Evolutionary conservation across 2,888 invertebrate genomes (phyloP), one percentile per base, ranked within the genome.

Genomic region (Hypselothyrea guttata): DNA sequence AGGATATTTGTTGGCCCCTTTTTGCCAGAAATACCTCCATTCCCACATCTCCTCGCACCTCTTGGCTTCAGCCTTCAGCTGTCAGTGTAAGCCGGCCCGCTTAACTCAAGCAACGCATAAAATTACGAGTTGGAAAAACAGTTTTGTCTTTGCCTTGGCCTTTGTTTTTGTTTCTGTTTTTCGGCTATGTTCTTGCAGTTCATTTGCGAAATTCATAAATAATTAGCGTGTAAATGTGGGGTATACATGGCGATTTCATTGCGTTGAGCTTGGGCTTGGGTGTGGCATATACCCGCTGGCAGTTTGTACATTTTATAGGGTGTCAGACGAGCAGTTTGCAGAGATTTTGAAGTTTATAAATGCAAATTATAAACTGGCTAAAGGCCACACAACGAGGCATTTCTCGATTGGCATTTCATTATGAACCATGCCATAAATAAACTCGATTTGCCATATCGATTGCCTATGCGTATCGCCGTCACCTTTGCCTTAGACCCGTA

Each of bases 371-470:
- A 78, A 78, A 72, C 52, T 69, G 51, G 60, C 69, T 60, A 47
- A 53, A 38, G 73, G 69, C 72, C 34, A 47, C 70, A 61, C 70
- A 73, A 71, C 66, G 11, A n/a, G 12, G 5, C 15, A 38, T n/a
- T 38, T 74, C 75, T 81, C 79, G 85, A 84, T 75, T 78, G 78
- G 83, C 85, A 68, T 78, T 84, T 78, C 61, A 78, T 78, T 82
- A 71, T 84, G 59, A 45, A 28, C 53, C 22, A 52, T 38, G 57
- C 76, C 84, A 73, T 84, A 77, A 77, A 77, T 81, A 77, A 76
- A 77, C 78, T 74, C 68, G 53, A 82, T 78, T 71, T 52, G 66
- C 62, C 63, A 57, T 71, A 74, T 75, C 71, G 71, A 75, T 77
- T 74, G 74, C 59, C 55, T 33, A 44, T 49, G 45, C 44, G 35